These are phyloP conservation scores for Plusia festucae DNA, from an alignment of 2,888 invertebrate genomes.

Conservation along the genomic window DNA sequence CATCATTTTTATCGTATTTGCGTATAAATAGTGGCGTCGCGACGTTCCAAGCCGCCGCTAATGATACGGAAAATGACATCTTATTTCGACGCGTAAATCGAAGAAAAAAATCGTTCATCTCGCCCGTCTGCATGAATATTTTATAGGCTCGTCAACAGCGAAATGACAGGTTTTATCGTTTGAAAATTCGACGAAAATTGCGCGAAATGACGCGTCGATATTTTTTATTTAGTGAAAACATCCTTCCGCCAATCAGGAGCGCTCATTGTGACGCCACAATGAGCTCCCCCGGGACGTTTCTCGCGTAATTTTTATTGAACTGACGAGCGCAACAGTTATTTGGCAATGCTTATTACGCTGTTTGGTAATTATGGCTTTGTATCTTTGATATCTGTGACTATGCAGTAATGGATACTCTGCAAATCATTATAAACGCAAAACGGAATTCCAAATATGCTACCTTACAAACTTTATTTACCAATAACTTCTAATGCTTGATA, in stretches of 20 bases:
- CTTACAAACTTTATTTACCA: no score
- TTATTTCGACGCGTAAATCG: conserved; percentile 89
- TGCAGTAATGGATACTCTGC: background rate
- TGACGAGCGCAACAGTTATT: conserved; percentile 84
- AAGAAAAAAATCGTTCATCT: conserved; percentile 89
- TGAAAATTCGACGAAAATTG: conserved; percentile 89
- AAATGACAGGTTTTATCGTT: conserved; percentile 90
- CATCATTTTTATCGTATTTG: conserved; percentile 89
- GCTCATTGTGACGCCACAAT: conserved; percentile 86
- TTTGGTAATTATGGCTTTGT: conserved; percentile 37
- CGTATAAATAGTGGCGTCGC: conserved; percentile 88
- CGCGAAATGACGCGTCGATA: conserved; percentile 89
- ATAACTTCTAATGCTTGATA: no score
- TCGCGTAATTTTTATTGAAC: conserved; percentile 86
- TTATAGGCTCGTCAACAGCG: conserved; percentile 89
- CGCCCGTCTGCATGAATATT: conserved; percentile 88
- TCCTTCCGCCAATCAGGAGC: conserved; percentile 89
- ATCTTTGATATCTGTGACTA: background rate
- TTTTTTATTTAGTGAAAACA: conserved; percentile 89
- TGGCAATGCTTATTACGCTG: conserved; percentile 67
- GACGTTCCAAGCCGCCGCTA: conserved; percentile 86
- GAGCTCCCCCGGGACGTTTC: conserved; percentile 83
- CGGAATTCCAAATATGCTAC: background rate
- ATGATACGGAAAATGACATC: conserved; percentile 90
- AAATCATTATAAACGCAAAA: background rate